A percentile compares a stretch with the other conserved stretches of the same genome.
phyloP scores from a whole-genome alignment of 2,888 invertebrate genomes.

The Agrotis segetum region DNA sequence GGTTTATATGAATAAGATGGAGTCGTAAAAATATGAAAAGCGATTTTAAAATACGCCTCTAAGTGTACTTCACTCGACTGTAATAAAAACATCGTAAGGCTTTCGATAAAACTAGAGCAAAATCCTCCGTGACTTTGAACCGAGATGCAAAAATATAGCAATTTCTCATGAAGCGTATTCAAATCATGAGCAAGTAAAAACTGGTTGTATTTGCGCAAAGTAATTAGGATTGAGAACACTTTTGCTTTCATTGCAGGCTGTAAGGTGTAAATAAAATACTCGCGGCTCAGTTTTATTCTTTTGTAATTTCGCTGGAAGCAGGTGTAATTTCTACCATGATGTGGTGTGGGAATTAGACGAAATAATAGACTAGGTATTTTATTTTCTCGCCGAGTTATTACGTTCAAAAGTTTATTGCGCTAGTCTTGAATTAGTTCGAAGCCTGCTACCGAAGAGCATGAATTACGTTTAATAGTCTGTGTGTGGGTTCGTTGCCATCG shows the following conservation, averaged over 20 bases:
- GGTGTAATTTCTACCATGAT: slow-evolving; percentile 56
- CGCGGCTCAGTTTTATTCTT: slow-evolving; percentile 49
- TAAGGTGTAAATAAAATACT: slow-evolving; percentile 55
- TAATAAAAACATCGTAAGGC: slow-evolving; percentile 3
- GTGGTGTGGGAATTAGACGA: slow-evolving; percentile 55
- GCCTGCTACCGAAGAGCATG: slow-evolving; percentile 48
- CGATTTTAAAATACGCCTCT: neutral
- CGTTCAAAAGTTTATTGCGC: slow-evolving; percentile 53
- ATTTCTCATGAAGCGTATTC: slow-evolving; percentile 37
- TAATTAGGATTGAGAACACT: slow-evolving; percentile 67
- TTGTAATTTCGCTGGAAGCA: slow-evolving; percentile 47
- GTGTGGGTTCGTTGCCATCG: slow-evolving; percentile 45
- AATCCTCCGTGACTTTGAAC: neutral
- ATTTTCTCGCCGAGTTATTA: slow-evolving; percentile 52
- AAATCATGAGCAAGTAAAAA: slow-evolving; percentile 34
- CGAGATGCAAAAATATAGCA: slow-evolving; percentile 36
- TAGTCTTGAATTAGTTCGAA: slow-evolving; percentile 43
- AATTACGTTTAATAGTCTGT: slow-evolving; percentile 52
- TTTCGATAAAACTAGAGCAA: slow-evolving; percentile 7
- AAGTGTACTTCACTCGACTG: neutral
- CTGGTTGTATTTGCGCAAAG: slow-evolving; percentile 54
- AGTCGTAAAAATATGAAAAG: slow-evolving; percentile 20
- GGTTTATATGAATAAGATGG: neutral
- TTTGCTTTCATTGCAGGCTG: slow-evolving; percentile 63
- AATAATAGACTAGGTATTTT: slow-evolving; percentile 58